These are phyloP conservation scores for Pemphredon lugubris DNA, from an alignment of 2,888 invertebrate species.

Conservation along the genomic window DNA sequence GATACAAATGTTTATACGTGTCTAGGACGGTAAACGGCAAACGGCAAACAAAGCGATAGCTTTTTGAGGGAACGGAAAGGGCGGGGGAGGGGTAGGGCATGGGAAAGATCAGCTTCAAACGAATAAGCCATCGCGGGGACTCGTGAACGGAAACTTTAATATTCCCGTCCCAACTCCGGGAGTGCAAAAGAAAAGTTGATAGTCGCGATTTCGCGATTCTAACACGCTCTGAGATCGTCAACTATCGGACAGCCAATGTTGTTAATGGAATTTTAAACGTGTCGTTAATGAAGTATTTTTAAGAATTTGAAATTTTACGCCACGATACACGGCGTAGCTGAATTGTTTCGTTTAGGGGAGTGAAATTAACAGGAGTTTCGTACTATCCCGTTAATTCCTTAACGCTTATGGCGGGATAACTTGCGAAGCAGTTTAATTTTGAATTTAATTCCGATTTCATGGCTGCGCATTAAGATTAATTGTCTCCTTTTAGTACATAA, in stretches of 20 bases:
- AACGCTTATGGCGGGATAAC: too few relatives aligned
- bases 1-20: conserved; percentile 67
- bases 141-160: conserved; percentile 54
- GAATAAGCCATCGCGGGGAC: conserved; percentile 37
- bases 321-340: too few relatives aligned
- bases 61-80: too few relatives aligned
- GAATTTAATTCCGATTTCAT: too few relatives aligned
- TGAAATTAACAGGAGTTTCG: too few relatives aligned
- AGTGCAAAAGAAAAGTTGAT: conserved; percentile 40
- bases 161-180: conserved; percentile 39
- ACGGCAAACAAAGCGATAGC: conserved; percentile 63
- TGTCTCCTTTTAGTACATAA: too few relatives aligned
- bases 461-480: too few relatives aligned
- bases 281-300: too few relatives aligned
- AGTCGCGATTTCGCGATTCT: conserved; percentile 13
- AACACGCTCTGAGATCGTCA: conserved; percentile 6
- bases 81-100: conserved; percentile 22
- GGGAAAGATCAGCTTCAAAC: conserved; percentile 39
- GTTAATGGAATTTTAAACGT: conserved; percentile 14
- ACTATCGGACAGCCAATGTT: not conserved
- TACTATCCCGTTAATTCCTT: too few relatives aligned
- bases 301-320: too few relatives aligned
- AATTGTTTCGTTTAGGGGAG: too few relatives aligned
- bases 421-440: too few relatives aligned
- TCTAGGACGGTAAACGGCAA: conserved; percentile 47